Percentiles rank a stretch among this genome's conserved stretches.
phyloP scores from a whole-genome alignment of 2,888 invertebrate species.

The Caenorhabditis japonica region DNA sequence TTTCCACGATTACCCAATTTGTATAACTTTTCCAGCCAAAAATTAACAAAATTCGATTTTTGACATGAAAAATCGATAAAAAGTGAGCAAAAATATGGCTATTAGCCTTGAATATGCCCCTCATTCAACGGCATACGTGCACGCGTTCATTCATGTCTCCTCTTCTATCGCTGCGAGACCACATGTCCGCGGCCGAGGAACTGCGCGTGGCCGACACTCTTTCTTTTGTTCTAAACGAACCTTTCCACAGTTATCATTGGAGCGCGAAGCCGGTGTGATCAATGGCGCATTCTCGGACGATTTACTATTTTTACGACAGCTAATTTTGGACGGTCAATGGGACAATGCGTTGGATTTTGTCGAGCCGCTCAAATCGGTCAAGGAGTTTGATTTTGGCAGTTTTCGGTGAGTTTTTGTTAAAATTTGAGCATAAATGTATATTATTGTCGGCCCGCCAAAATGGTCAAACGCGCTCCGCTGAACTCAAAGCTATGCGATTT shows the following conservation, averaged over 20 bases:
- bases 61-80: background rate
- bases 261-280: conserved; percentile 94
- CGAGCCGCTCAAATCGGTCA: conserved; percentile 86
- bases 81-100: background rate
- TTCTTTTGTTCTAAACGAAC: no score
- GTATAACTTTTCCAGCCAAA: background rate
- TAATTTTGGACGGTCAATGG: conserved; percentile 97
- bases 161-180: no score
- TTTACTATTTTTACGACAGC: conserved; percentile 85
- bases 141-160: no score
- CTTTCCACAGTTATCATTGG: conserved; percentile 82
- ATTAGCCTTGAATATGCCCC: no score
- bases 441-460: no score
- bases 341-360: conserved; percentile 96
- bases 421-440: background rate
- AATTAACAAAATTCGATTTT: background rate
- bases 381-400: conserved; percentile 83
- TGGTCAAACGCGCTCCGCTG: no score
- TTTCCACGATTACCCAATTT: conserved; percentile 2
- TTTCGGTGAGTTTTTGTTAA: conserved; percentile 57
- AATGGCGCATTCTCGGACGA: conserved; percentile 94
- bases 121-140: no score
- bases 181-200: no score
- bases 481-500: no score
- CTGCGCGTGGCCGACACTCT: no score